A percentile compares a stretch with the other conserved stretches of the same genome.
Evolutionary conservation across 2,888 invertebrate species (phyloP).

Genomic region (Mythimna loreyi): DNA sequence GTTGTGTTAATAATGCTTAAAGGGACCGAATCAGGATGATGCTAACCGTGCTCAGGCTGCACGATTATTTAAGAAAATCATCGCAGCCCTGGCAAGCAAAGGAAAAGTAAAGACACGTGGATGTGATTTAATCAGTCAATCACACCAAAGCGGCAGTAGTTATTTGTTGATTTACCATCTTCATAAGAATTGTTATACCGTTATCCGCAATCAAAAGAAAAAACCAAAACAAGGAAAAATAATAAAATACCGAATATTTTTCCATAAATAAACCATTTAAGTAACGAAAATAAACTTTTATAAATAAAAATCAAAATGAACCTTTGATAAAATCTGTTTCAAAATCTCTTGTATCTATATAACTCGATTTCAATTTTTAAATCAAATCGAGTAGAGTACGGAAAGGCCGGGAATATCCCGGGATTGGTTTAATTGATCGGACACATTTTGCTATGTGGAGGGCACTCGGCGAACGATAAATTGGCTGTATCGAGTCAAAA

Average conservation of each 20-base stretch:
- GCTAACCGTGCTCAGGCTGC: no score
- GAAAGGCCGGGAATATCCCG: conserved; percentile 58
- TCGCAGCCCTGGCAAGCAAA: no score
- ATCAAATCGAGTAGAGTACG: conserved; percentile 58
- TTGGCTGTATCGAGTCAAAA: conserved; percentile 65
- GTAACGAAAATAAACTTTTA: conserved; percentile 4
- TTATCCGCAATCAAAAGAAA: not conserved
- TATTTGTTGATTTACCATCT: no score
- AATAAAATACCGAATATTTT: not conserved
- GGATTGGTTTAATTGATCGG: conserved; percentile 68
- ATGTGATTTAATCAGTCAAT: no score
- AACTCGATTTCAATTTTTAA: conserved; percentile 61
- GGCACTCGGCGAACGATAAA: conserved; percentile 61
- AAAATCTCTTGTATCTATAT: conserved; percentile 38
- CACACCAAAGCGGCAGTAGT: no score
- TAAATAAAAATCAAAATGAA: conserved; percentile 37
- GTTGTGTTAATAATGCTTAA: no score
- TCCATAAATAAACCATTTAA: not conserved
- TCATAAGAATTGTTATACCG: not conserved
- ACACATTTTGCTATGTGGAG: conserved; percentile 63
- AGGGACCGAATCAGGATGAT: no score
- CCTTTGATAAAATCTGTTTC: conserved; percentile 36
- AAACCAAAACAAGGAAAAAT: not conserved
- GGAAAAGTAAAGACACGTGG: no score
- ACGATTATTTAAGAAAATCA: no score